phyloP scores from a whole-genome alignment of 2,113 vertebrate species.

The Noturus placidus region DNA sequence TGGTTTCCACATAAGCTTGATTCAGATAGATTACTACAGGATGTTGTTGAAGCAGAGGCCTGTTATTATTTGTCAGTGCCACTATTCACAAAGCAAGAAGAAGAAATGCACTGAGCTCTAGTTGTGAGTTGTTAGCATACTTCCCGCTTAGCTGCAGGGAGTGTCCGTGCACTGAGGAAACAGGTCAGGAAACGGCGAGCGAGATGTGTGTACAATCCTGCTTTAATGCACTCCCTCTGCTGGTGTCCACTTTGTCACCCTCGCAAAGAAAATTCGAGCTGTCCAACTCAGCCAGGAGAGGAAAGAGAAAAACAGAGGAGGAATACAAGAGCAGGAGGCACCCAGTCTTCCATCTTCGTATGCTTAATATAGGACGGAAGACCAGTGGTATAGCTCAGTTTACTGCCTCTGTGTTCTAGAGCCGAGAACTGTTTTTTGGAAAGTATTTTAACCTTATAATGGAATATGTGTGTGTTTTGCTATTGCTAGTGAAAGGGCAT shows the following conservation, averaged over 20 bases:
- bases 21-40: conserved; percentile 9
- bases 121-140: conserved; percentile 11
- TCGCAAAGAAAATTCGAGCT: not conserved
- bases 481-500: not conserved
- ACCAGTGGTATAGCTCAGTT: not conserved
- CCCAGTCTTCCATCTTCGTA: not conserved
- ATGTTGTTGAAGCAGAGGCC: not conserved
- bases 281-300: conserved; percentile 5
- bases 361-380: not conserved
- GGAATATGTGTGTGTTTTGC: not conserved
- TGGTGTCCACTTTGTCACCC: conserved; percentile 50
- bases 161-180: conserved; percentile 35
- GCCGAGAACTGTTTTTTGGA: not conserved
- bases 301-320: not conserved
- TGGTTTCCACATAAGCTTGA: not conserved
- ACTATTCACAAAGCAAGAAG: not conserved
- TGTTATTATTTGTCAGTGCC: conserved; percentile 10
- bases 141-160: conserved; percentile 28
- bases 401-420: not conserved
- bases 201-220: conserved; percentile 36
- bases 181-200: conserved; percentile 42
- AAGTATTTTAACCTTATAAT: not conserved
- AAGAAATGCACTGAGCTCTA: not conserved
- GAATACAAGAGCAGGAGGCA: not conserved
- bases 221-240: conserved; percentile 50